Evolutionary conservation across 1,140 invertebrate genomes (phyloP), one percentile per base, ranked within the genome.

Genomic region (Brachionus rotundiformis): DNA sequence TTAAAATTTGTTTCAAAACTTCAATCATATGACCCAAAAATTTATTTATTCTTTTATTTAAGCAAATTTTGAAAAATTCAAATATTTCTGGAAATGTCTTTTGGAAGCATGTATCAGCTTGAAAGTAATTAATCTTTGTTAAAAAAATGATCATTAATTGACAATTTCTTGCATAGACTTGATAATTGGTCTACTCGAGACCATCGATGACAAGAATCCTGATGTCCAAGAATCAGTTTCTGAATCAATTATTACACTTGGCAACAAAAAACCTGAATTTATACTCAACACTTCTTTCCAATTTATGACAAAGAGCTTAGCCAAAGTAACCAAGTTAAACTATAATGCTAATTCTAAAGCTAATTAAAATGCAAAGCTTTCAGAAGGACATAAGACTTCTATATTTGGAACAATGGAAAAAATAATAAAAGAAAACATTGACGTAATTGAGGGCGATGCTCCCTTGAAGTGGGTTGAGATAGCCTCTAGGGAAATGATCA

Each of bases 31-130:
- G 61, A 63, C 61, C 29, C 25, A 10, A 31, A 33, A 63, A 29
- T 63, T 27, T 13, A 29, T 29, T 63, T 27, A 29, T 63, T 63
- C n/a, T 63, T 63, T 29, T 6, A n/a, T 63, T 29, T 63, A n/a
- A 63, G 11, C 25, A 29, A 11, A 19, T 54, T 25, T 54, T 6
- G 16, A 8, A 54, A 6, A 54, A 54, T 19, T 19, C 16, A 54
- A 54, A 19, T 39, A 7, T 6, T 54, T 19, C n/a, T 19, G 6
- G 23, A 54, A 41, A 73, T 73, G 68, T 73, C 68, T 31, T 73
- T 73, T 16, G 39, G 68, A 27, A 73, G n/a, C 47, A 79, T 63
- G 76, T 54, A 79, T 25, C 76, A 79, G 59, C 23, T 79, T n/a
- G 76, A 79, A 79, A 79, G 76, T 79, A 63, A 61, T 31, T 36